Base-by-base conservation (phyloP, 2,113 vertebrate genomes). In the Procavia capensis region DNA sequence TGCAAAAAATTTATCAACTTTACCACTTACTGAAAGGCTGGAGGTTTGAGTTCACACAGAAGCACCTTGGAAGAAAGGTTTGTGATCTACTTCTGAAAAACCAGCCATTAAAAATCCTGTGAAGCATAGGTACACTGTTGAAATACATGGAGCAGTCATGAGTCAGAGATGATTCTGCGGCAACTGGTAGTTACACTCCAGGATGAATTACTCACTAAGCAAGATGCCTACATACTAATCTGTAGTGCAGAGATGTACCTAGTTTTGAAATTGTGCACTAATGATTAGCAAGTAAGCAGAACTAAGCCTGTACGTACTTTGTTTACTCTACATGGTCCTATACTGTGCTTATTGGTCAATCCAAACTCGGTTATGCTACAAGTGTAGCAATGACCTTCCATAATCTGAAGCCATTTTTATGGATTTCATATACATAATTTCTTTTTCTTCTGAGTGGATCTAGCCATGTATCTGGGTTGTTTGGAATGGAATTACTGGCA, bases 381-480 rank as follows among this genome's bases (percentile, higher is more conserved):
- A 64, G 41, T 43, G 50, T 9, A 59, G 68, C 43, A 83, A 25
- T 14, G 20, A 63, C 79, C 70, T 78, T 91, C 75, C 68, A 19
- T 43, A 84, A 88, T 34, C 4, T 80, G 66, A 78, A 93, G 43
- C n/a, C 39, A 17, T 86, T 83, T 39, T 70, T 82, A 6, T 78
- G 25, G 59, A 79, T 47, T 86, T 79, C 85, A 68, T 57, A 9
- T 61, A 61, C 61, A 4, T 54, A 43, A 66, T 88, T 90, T 64
- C 9, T 78, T 93, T 95, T 81, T 85, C 64, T 92, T 81, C 82
- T 39, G 75, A 54, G 45, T n/a, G 85, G 57, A 47, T 81, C 29
- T 66, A 43, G 25, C 45, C 76, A 22, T 27, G 0, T 74, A n/a
- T 79, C 39, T 75, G 74, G 72, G 13, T 41, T 90, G 31, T 80